Percentiles rank a stretch among this genome's conserved stretches.
Evolutionary conservation across 2,888 invertebrate species (phyloP).

Genomic region (Cyclophora albipunctata): DNA sequence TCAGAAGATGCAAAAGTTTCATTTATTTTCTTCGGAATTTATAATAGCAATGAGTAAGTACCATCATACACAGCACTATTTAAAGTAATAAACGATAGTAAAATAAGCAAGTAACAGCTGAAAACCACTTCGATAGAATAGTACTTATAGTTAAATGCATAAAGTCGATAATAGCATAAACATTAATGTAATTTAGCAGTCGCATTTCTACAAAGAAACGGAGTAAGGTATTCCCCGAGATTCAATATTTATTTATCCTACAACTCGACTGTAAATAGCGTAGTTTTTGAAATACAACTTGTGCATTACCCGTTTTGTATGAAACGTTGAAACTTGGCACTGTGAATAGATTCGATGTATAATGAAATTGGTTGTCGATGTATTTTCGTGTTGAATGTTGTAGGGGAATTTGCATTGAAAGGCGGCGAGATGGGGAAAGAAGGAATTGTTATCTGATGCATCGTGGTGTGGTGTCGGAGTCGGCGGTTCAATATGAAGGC

Average conservation of each 20-base stretch:
- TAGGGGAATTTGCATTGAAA: not conserved
- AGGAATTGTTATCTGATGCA: not conserved
- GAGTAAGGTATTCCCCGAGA: slow-evolving; percentile 55
- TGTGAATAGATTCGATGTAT: too few relatives aligned
- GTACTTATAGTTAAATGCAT: too few relatives aligned
- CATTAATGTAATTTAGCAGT: slow-evolving; percentile 28
- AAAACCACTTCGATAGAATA: too few relatives aligned
- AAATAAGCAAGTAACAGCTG: too few relatives aligned
- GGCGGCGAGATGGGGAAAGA: too few relatives aligned
- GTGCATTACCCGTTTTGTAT: slow-evolving; percentile 15
- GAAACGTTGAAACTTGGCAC: slow-evolving; percentile 1
- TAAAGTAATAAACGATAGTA: too few relatives aligned
- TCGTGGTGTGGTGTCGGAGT: not conserved
- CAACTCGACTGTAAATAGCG: slow-evolving; percentile 16
- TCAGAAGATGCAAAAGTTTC: too few relatives aligned
- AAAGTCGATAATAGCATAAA: slow-evolving; percentile 9
- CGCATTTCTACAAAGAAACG: slow-evolving; percentile 47
- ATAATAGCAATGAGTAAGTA: too few relatives aligned
- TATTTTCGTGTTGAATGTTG: not conserved
- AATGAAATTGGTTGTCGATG: not conserved
- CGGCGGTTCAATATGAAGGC: too few relatives aligned
- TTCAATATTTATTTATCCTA: slow-evolving; percentile 39
- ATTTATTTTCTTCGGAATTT: too few relatives aligned
- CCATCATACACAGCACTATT: too few relatives aligned
- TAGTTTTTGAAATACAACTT: slow-evolving; percentile 9